A percentile compares a stretch with the other conserved stretches of the same genome.
Conservation (phyloP, 1,140 invertebrate species). For the Frieseomelitta varia region DNA sequence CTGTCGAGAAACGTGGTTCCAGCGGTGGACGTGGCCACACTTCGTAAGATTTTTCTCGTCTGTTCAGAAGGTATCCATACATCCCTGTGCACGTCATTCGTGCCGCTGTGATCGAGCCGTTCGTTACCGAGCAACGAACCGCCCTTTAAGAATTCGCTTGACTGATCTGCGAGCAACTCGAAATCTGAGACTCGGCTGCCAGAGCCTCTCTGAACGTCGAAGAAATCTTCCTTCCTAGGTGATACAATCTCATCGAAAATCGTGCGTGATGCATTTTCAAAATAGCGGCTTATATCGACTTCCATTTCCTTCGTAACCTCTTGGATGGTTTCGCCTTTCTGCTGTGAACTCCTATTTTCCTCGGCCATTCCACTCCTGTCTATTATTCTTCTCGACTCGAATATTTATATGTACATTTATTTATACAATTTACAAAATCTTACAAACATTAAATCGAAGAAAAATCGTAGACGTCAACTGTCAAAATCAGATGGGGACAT, state of each 20-base stretch:
- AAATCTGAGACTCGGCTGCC: slow-evolving; percentile 54
- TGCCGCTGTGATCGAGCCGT: slow-evolving; percentile 37
- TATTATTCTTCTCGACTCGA: background rate
- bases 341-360: background rate
- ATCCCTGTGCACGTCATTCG: slow-evolving; percentile 73
- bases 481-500: slow-evolving; percentile 16
- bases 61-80: slow-evolving; percentile 80
- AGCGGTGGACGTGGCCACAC: slow-evolving; percentile 70
- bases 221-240: slow-evolving; percentile 65
- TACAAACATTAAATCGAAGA: background rate
- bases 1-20: slow-evolving; percentile 68
- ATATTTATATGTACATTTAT: slow-evolving; percentile 6
- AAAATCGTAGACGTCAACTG: slow-evolving; percentile 12
- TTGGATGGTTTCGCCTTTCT: background rate
- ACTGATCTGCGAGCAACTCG: slow-evolving; percentile 52
- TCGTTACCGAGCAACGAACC: slow-evolving; percentile 41
- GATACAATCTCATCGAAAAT: slow-evolving; percentile 80
- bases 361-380: slow-evolving; percentile 20
- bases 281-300: slow-evolving; percentile 72
- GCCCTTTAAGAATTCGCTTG: slow-evolving; percentile 57
- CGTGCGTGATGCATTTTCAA: slow-evolving; percentile 74
- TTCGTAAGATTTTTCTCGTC: slow-evolving; percentile 74
- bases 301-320: slow-evolving; percentile 41
- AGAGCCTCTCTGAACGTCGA: slow-evolving; percentile 44
- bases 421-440: background rate